Conservation (phyloP, 1,140 invertebrate species). For the Drosophila saltans region DNA sequence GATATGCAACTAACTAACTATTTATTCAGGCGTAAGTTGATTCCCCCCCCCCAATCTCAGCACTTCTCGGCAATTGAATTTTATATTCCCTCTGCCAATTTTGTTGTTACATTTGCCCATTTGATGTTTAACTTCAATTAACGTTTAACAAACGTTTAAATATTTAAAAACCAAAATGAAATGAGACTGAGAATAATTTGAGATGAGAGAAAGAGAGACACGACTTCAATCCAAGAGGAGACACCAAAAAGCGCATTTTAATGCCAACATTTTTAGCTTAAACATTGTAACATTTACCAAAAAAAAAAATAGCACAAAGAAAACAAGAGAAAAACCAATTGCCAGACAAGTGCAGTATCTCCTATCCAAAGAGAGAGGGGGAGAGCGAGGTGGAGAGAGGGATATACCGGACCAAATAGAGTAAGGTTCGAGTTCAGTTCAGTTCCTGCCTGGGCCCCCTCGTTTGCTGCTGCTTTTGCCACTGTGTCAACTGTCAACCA, state of each 20-base stretch:
- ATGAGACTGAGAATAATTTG: slow-evolving; percentile 60
- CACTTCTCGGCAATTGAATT: not conserved
- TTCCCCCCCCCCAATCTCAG: not conserved
- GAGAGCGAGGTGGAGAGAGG: not conserved
- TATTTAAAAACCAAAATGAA: slow-evolving; percentile 69
- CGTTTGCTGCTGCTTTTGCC: slow-evolving; percentile 5
- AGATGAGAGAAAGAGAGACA: slow-evolving; percentile 3
- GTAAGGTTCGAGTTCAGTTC: not conserved
- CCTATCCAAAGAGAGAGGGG: no score
- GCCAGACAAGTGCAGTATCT: slow-evolving; percentile 36
- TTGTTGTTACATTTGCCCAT: slow-evolving; percentile 2
- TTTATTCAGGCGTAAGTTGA: slow-evolving; percentile 6
- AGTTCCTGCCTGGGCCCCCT: not conserved
- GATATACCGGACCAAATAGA: not conserved
- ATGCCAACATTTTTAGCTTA: slow-evolving; percentile 75
- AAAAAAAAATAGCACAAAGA: not conserved
- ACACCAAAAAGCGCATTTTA: slow-evolving; percentile 46
- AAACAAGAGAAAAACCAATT: slow-evolving; percentile 52
- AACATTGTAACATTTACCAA: slow-evolving; percentile 62
- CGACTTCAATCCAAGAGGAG: slow-evolving; percentile 23
- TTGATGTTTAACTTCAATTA: slow-evolving; percentile 66
- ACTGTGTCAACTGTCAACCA: slow-evolving; percentile 78
- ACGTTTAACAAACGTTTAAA: slow-evolving; percentile 57
- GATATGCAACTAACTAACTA: slow-evolving; percentile 2
- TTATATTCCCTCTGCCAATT: slow-evolving; percentile 4